phyloP scores from a whole-genome alignment of 1,140 invertebrate species.

The Lepidurus packardi region DNA sequence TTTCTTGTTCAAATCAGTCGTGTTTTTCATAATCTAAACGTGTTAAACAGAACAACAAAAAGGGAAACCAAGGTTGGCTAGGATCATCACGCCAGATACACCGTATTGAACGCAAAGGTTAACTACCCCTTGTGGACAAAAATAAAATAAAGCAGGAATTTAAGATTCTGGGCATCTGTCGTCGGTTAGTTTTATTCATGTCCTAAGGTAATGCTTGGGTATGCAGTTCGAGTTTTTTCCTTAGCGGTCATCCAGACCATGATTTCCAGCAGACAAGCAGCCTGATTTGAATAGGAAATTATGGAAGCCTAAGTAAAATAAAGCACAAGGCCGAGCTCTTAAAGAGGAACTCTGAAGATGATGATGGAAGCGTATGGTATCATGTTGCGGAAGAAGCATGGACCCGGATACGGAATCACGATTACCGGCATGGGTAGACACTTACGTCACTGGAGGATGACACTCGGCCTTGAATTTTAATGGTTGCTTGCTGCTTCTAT shows the following conservation, averaged over 20 bases:
- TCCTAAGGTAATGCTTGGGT: too few relatives aligned
- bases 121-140: not conserved
- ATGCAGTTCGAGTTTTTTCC: too few relatives aligned
- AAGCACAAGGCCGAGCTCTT: too few relatives aligned
- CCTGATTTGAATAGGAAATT: too few relatives aligned
- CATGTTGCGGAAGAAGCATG: not conserved
- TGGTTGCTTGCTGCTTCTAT: not conserved
- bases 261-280: too few relatives aligned
- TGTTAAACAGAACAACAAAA: not conserved
- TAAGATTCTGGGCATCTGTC: not conserved
- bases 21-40: too few relatives aligned
- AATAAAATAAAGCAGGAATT: not conserved
- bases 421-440: constrained; percentile 12
- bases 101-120: not conserved
- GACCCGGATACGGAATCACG: constrained; percentile 11
- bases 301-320: too few relatives aligned
- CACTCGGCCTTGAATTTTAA: constrained; percentile 18
- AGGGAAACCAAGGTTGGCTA: not conserved
- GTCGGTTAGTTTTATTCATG: not conserved
- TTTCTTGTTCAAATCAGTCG: too few relatives aligned
- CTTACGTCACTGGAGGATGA: constrained; percentile 10
- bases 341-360: not conserved
- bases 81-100: not conserved
- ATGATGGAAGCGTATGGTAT: not conserved
- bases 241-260: too few relatives aligned